phyloP scores from a whole-genome alignment of 2,797 vertebrate genomes.

The Gadopsis bispinosus region DNA sequence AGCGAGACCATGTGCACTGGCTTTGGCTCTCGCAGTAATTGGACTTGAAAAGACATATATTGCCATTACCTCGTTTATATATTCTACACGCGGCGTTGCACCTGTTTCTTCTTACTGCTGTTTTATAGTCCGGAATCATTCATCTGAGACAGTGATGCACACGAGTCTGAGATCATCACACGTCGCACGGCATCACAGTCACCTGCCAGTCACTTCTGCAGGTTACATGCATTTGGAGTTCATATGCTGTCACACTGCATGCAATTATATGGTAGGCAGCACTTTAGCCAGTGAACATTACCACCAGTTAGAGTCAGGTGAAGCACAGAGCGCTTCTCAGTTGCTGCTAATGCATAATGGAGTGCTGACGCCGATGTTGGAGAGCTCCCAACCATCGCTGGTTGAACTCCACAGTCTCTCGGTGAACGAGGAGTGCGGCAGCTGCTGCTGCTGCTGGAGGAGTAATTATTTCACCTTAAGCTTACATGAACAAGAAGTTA shows the following conservation, averaged over 20 bases:
- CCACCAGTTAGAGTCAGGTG: slow-evolving; percentile 53
- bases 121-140: slow-evolving; percentile 28
- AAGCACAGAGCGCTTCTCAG: slow-evolving; percentile 51
- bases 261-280: slow-evolving; percentile 58
- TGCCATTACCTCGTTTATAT: slow-evolving; percentile 45
- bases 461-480: slow-evolving; percentile 68
- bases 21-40: slow-evolving; percentile 54
- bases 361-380: slow-evolving; percentile 45
- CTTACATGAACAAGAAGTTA: slow-evolving; percentile 68
- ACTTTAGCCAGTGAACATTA: slow-evolving; percentile 47
- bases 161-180: slow-evolving; percentile 1
- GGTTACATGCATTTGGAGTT: slow-evolving; percentile 56
- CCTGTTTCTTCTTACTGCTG: slow-evolving; percentile 37
- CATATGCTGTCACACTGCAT: slow-evolving; percentile 57
- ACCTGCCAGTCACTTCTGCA: slow-evolving; percentile 53
- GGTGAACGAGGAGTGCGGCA: slow-evolving; percentile 24
- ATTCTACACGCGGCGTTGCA: slow-evolving; percentile 27
- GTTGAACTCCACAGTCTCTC: slow-evolving; percentile 69
- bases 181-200: slow-evolving; percentile 50
- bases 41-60: slow-evolving; percentile 62
- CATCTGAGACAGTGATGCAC: slow-evolving; percentile 25
- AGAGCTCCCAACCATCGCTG: slow-evolving; percentile 41
- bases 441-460: slow-evolving; percentile 41
- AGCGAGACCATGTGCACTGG: slow-evolving; percentile 33
- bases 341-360: slow-evolving; percentile 66